Conservation (phyloP, 23 tunicate species). For the Oikopleura dioica region DNA sequence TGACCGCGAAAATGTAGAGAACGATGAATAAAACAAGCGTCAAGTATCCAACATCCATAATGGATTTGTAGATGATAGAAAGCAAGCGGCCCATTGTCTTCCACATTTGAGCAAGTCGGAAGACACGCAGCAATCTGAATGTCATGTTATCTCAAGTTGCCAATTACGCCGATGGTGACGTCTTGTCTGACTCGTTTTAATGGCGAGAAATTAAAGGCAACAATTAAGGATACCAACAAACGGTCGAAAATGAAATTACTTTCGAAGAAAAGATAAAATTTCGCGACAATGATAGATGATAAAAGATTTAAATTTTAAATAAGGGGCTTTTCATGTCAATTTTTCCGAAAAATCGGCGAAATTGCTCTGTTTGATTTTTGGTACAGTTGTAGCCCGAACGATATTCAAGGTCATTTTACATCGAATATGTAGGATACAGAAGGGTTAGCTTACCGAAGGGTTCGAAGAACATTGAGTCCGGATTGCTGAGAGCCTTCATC, state of each 20-base stretch:
- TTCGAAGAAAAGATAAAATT: too few relatives aligned
- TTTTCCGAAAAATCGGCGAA: neutral
- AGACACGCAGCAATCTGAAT: slow-evolving; percentile 37
- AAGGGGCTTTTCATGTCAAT: neutral
- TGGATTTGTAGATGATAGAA: slow-evolving; percentile 48
- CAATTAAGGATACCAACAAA: too few relatives aligned
- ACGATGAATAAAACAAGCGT: slow-evolving; percentile 63
- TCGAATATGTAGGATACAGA: neutral
- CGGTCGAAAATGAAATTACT: too few relatives aligned
- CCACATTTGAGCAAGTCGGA: slow-evolving; percentile 83
- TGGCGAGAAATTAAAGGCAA: too few relatives aligned
- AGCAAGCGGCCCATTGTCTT: slow-evolving; percentile 56
- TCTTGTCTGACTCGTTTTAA: neutral
- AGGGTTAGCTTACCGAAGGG: neutral
- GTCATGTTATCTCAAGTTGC: neutral
- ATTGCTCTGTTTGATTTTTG: neutral
- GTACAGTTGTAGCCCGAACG: too few relatives aligned
- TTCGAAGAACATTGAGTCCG: slow-evolving; percentile 40
- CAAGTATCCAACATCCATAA: slow-evolving; percentile 50
- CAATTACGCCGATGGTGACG: neutral
- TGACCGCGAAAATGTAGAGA: slow-evolving; percentile 78
- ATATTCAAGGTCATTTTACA: neutral
- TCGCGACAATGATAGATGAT: too few relatives aligned
- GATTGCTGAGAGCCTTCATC: neutral
- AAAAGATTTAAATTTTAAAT: too few relatives aligned